These are phyloP conservation scores for Brachyistius frenatus DNA, from an alignment of 2,113 vertebrate species.

Conservation along the genomic window DNA sequence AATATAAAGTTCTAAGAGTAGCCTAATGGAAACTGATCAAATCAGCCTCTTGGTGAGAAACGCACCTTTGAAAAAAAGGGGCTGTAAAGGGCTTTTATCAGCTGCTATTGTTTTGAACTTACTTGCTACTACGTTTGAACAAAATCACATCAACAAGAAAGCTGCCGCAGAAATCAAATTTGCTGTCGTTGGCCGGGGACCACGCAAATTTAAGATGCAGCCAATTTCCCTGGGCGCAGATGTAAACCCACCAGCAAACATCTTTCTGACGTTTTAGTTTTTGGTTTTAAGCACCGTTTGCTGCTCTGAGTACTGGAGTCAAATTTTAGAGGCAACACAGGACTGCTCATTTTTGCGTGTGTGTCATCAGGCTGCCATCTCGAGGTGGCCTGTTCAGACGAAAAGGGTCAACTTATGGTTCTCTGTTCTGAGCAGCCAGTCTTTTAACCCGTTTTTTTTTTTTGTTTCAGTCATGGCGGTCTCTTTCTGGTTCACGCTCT, in stretches of 20 bases:
- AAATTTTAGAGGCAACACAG: slow-evolving; percentile 17
- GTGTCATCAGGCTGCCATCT: slow-evolving; percentile 30
- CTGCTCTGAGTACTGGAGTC: not conserved
- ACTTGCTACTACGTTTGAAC: not conserved
- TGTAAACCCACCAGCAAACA: slow-evolving; percentile 28
- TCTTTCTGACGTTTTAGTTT: slow-evolving; percentile 31
- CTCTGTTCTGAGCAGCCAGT: slow-evolving; percentile 5
- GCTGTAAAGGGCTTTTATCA: not conserved
- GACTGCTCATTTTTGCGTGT: not conserved
- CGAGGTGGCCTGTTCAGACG: slow-evolving; percentile 2
- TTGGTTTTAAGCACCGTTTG: slow-evolving; percentile 2
- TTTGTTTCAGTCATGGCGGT: not conserved
- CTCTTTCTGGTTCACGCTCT: slow-evolving; percentile 22
- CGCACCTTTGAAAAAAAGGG: no score
- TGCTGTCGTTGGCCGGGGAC: not conserved
- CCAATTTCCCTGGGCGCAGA: slow-evolving; percentile 24
- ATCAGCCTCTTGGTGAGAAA: no score
- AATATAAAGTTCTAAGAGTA: no score
- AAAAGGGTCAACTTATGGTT: slow-evolving; percentile 13
- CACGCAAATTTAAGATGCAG: slow-evolving; percentile 12
- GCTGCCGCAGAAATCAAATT: slow-evolving; percentile 10
- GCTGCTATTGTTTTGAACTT: not conserved
- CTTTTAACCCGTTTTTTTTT: slow-evolving; percentile 29
- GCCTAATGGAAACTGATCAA: no score
- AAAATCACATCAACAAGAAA: slow-evolving; percentile 23